Conservation (phyloP, 2,797 vertebrate species). For the Periophthalmus magnuspinnatus region DNA sequence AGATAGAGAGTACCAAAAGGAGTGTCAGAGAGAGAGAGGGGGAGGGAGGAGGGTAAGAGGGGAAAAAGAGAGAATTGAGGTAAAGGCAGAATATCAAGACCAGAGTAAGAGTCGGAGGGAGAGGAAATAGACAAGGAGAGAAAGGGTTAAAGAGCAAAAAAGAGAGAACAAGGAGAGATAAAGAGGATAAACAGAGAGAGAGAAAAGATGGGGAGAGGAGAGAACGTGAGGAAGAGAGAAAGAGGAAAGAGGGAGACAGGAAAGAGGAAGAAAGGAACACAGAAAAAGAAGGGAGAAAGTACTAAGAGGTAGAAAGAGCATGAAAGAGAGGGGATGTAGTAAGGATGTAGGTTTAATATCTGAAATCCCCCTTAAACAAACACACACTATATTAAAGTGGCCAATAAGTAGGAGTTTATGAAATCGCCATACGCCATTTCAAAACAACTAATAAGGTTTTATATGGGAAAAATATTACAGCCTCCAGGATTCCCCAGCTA, state of each 20-base stretch:
- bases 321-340: neutral
- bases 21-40: neutral
- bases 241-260: neutral
- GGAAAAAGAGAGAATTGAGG: neutral
- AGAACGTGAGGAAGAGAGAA: too few species aligned
- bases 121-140: too few species aligned
- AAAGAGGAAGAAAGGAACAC: neutral
- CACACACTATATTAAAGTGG: neutral
- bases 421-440: neutral
- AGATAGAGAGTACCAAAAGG: too few species aligned
- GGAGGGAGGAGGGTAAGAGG: too few species aligned
- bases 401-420: neutral
- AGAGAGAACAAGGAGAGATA: too few species aligned
- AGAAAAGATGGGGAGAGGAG: too few species aligned
- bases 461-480: neutral
- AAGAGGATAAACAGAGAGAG: neutral
- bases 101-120: neutral
- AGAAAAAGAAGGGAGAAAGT: neutral
- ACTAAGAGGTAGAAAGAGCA: too few species aligned
- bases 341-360: neutral
- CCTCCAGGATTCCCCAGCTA: neutral
- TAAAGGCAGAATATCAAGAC: neutral
- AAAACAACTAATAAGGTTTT: neutral
- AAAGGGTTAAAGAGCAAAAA: too few species aligned
- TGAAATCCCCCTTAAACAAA: neutral